Evolutionary conservation across 2,797 vertebrate genomes (phyloP).

Genomic region (Syndactyla subalaris): DNA sequence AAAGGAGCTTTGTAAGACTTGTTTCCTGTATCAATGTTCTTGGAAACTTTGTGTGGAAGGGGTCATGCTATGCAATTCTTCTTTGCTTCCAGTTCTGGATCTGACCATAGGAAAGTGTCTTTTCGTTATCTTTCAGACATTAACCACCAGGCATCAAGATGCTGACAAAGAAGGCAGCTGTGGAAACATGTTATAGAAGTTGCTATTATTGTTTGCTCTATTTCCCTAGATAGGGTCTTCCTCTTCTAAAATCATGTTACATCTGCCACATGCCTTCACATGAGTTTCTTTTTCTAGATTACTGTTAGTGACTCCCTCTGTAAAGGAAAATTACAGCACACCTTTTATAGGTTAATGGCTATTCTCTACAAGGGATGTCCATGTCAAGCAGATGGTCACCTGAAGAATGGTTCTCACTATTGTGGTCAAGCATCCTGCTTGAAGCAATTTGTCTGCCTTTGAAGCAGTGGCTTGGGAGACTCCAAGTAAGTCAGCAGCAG

Average conservation of each 20-base stretch:
- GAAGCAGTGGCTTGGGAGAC: not conserved
- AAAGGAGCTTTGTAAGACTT: not conserved
- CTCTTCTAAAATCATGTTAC: not conserved
- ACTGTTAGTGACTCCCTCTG: not conserved
- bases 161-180: not conserved
- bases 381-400: not conserved
- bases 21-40: not conserved
- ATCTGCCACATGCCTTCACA: not conserved
- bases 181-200: not conserved
- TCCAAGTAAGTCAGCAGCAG: not conserved
- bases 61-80: not conserved
- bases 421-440: not conserved
- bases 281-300: not conserved
- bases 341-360: not conserved
- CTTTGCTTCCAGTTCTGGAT: not conserved
- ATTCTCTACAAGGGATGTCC: not conserved
- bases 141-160: not conserved
- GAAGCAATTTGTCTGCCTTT: not conserved
- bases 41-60: not conserved
- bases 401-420: not conserved
- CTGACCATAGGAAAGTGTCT: not conserved
- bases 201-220: not conserved
- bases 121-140: not conserved
- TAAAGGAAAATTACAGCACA: not conserved
- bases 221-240: not conserved